phyloP scores from a whole-genome alignment of 1,140 invertebrate genomes.

The Drosophila micromelanica region DNA sequence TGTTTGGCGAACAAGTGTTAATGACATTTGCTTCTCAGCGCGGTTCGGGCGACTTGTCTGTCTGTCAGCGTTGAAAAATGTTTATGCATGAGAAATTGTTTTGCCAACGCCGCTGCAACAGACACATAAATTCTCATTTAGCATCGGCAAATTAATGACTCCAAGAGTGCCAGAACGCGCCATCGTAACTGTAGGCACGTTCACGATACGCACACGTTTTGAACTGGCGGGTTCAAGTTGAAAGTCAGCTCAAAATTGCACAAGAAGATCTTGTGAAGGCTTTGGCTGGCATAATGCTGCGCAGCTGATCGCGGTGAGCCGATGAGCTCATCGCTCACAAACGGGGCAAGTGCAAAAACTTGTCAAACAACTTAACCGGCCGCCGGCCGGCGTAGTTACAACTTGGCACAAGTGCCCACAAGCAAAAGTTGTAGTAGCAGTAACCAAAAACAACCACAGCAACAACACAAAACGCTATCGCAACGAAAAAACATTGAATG shows the following conservation, averaged over 20 bases:
- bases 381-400: conserved; percentile 72
- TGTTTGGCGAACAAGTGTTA: conserved; percentile 59
- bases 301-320: conserved; percentile 61
- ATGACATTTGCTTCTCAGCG: conserved; percentile 66
- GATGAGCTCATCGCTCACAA: conserved; percentile 54
- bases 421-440: conserved; percentile 5
- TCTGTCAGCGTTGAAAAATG: conserved; percentile 66
- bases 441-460: conserved; percentile 9
- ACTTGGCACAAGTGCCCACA: conserved; percentile 52
- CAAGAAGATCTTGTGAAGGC: conserved; percentile 23
- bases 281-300: conserved; percentile 15
- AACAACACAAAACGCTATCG: conserved; percentile 24
- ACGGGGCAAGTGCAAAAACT: conserved; percentile 67
- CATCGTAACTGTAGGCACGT: conserved; percentile 30
- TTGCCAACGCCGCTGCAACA: conserved; percentile 59
- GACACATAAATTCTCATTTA: conserved; percentile 82
- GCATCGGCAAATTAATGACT: conserved; percentile 80
- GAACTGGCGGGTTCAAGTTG: conserved; percentile 39
- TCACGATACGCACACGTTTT: conserved; percentile 31
- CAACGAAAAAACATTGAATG: conserved; percentile 52
- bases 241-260: conserved; percentile 46
- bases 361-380: conserved; percentile 71
- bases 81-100: conserved; percentile 74
- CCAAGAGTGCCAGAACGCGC: conserved; percentile 48
- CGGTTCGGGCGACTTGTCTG: conserved; percentile 32